A percentile compares a stretch with the other conserved stretches of the same genome.
Evolutionary conservation across 2,888 invertebrate species (phyloP).

Genomic region (Polyommatus iphigenia): DNA sequence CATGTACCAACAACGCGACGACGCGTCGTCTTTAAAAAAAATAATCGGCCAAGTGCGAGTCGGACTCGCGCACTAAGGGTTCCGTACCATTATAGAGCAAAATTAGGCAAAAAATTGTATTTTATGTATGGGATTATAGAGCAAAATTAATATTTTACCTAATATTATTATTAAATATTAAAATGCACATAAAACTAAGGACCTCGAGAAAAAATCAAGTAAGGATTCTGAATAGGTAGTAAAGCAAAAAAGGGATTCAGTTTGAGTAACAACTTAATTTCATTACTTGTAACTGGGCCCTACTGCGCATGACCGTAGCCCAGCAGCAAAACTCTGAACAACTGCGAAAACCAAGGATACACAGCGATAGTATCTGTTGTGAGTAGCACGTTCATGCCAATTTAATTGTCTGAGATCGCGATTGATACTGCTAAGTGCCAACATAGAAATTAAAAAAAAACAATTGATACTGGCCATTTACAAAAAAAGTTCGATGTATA

Average conservation of each 20-base stretch:
- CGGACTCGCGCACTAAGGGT: too few species aligned
- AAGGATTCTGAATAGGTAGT: not conserved
- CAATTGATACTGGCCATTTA: not conserved
- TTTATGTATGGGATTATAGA: too few species aligned
- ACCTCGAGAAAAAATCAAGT: too few species aligned
- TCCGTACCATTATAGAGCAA: too few species aligned
- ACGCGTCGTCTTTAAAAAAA: too few species aligned
- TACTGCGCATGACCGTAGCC: not conserved
- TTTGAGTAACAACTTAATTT: constrained; percentile 3
- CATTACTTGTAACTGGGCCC: not conserved
- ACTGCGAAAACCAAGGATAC: constrained; percentile 9
- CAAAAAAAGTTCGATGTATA: not conserved
- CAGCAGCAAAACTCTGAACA: constrained; percentile 21
- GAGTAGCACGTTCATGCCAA: constrained; percentile 7
- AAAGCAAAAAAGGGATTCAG: not conserved
- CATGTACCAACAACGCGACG: too few species aligned
- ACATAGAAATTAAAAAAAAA: not conserved
- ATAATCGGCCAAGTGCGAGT: too few species aligned
- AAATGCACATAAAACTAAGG: too few species aligned
- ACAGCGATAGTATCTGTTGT: constrained; percentile 24
- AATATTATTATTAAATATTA: too few species aligned
- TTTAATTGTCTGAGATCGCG: not conserved
- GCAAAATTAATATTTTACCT: too few species aligned
- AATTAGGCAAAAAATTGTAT: too few species aligned
- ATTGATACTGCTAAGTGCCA: not conserved